These are phyloP conservation scores for Heterodera schachtii DNA, from an alignment of 1,140 invertebrate species.

Conservation along the genomic window DNA sequence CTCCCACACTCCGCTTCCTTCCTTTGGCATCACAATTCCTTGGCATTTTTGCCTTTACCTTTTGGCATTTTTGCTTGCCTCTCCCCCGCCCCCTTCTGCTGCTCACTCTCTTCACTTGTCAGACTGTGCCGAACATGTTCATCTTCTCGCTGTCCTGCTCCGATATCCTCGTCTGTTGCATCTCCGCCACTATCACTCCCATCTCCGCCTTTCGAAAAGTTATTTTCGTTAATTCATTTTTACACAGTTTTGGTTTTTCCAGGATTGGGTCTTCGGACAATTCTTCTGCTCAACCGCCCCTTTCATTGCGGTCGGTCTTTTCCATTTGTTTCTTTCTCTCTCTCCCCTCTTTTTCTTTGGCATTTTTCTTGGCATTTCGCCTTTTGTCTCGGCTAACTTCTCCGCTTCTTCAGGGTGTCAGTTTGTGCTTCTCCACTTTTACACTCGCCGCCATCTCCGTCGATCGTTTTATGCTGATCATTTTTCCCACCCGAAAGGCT, in stretches of 20 bases:
- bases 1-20: too few relatives aligned
- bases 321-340: not conserved
- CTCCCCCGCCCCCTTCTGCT: too few relatives aligned
- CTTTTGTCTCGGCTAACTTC: too few relatives aligned
- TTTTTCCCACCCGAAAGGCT: slow-evolving; percentile 63
- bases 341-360: not conserved
- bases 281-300: slow-evolving; percentile 57
- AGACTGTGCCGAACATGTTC: slow-evolving; percentile 67
- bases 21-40: too few relatives aligned
- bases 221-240: not conserved
- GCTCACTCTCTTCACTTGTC: slow-evolving; percentile 28
- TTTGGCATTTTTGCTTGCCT: not conserved
- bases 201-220: slow-evolving; percentile 63
- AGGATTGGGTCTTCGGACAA: slow-evolving; percentile 61
- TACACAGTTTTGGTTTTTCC: not conserved
- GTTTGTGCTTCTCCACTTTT: slow-evolving; percentile 62
- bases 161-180: slow-evolving; percentile 63
- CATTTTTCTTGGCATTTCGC: not conserved
- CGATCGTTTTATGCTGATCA: slow-evolving; percentile 61
- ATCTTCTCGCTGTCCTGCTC: slow-evolving; percentile 63
- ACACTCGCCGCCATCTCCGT: slow-evolving; percentile 63
- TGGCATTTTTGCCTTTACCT: too few relatives aligned
- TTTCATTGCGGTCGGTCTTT: slow-evolving; percentile 51
- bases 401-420: slow-evolving; percentile 45
- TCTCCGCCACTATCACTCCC: slow-evolving; percentile 62